Conservation (phyloP, 2,888 invertebrate species). For the Eucera pruinosa region DNA sequence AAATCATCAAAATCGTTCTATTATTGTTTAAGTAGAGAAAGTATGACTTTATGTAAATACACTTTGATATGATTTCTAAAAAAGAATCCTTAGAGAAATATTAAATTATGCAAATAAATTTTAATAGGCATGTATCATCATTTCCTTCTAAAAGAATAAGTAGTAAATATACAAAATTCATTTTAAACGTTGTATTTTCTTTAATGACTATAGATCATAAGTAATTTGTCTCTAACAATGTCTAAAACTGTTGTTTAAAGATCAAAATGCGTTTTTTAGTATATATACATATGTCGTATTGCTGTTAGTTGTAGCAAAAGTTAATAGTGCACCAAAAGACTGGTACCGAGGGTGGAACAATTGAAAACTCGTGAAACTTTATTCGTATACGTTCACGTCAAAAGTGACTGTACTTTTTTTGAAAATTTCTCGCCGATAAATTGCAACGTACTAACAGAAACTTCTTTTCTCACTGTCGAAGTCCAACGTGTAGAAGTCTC, state of each 20-base stretch:
- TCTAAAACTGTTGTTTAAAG: neutral
- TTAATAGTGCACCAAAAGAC: neutral
- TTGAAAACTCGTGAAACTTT: neutral
- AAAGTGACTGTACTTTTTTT: neutral
- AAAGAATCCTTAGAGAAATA: neutral
- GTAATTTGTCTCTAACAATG: neutral
- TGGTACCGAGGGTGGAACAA: neutral
- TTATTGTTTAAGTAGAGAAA: neutral
- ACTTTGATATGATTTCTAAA: neutral
- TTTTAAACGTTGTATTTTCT: too few relatives aligned
- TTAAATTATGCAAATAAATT: neutral
- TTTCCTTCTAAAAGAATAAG: neutral
- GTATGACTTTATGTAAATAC: neutral
- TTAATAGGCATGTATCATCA: neutral
- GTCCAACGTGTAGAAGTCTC: constrained; percentile 3
- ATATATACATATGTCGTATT: neutral
- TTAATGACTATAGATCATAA: neutral
- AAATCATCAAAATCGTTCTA: too few relatives aligned
- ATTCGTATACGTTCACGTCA: neutral
- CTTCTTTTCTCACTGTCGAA: neutral
- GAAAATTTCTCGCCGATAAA: neutral
- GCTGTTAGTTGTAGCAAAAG: neutral
- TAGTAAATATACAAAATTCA: neutral
- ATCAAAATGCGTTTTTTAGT: neutral
- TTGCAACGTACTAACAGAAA: neutral